Base-by-base conservation (phyloP, 2,888 invertebrate species). In the Hypsopygia costalis region DNA sequence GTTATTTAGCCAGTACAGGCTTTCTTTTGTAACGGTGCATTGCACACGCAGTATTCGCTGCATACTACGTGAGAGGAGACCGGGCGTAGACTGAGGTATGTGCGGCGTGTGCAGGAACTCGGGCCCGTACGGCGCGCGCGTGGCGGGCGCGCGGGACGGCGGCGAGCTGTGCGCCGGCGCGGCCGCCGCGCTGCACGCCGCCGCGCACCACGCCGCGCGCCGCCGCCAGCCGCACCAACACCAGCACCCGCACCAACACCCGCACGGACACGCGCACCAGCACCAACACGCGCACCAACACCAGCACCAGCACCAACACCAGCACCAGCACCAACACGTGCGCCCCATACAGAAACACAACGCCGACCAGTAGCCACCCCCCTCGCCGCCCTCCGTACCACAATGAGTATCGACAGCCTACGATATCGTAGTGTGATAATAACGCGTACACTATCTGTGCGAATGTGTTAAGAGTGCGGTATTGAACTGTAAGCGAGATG, bases 111-210 rank as follows among this genome's bases (percentile, higher is more conserved):
- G 1, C 65, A 87, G 92, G 8, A 92, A 92, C 73, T 79, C 90
- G 0, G 82, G 91, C 57, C 87, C 90, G 47, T 91, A 91, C 46
- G 90, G 91, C 41, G 82, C 89, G 16, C 88, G 90, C 20, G 90
- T 91, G 38, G 86, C 83, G 39, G 81, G 85, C 36, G 89, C 91
- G 8, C 77, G 91, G 4, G 93, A 93, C 81, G 92, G 92, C 41
- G 85, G 90, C 59, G 92, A 88, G 62, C 58, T 88, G 44, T 81
- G 83, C 53, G 57, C 43, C 0, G 43, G 31, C 3, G 46, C 79
- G 0, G 88, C 66, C 1, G 68, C 80, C 9, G 77, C 80, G 9
- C 62, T 87, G 36, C 63, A 69, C 4, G 16, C 16, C 16, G 16
- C 16, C 16, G 16, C 16, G 16, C 16, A 16, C 16, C 16, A 16